Evolutionary conservation across 2,113 vertebrate species (phyloP), one percentile per base, ranked within the genome.

Genomic region (Theristicus caerulescens): DNA sequence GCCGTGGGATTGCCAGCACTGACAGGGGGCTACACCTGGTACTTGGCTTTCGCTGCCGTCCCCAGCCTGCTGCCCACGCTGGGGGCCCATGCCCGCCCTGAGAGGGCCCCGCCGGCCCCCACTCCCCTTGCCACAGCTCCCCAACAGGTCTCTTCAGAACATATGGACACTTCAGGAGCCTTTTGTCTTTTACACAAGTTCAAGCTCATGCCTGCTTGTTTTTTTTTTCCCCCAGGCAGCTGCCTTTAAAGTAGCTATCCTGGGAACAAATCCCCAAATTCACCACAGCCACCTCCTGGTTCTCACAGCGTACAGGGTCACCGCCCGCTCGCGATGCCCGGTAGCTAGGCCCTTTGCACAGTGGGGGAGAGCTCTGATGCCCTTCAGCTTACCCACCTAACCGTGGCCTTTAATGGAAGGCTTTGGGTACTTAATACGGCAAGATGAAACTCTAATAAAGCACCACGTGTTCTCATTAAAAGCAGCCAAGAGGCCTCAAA

Each of bases 261-360:
- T 34, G 62, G 52, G 16, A 58, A 32, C 4, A 66, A 76, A n/a
- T 10, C 16, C 25, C 26, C 0, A 0, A 16, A 65, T 14, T 16
- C n/a, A 25, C 11, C 10, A 4, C 11, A 55, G 65, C 0, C 0
- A 2, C 16, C 61, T 49, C 18, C 17, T 38, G 36, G 26, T 2
- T 57, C 76, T 46, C 10, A 2, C 11, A 31, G 62, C 7, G 4
- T 7, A 32, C 29, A 40, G 7, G 4, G 7, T 17, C 36, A 4
- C 5, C 5, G 1, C 27, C 29, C 1, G 7, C 25, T 32, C 6
- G 0, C 0, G 8, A 29, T 0, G 0, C 10, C 25, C 1, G 1
- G 10, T 7, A 2, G 1, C 14, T 16, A 2, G 24, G 16, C 9
- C 8, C 16, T 81, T 22, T 18, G 54, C 29, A n/a, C 2, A 1